Evolutionary conservation across 2,113 vertebrate genomes (phyloP).

Genomic region (Apteryx mantelli): DNA sequence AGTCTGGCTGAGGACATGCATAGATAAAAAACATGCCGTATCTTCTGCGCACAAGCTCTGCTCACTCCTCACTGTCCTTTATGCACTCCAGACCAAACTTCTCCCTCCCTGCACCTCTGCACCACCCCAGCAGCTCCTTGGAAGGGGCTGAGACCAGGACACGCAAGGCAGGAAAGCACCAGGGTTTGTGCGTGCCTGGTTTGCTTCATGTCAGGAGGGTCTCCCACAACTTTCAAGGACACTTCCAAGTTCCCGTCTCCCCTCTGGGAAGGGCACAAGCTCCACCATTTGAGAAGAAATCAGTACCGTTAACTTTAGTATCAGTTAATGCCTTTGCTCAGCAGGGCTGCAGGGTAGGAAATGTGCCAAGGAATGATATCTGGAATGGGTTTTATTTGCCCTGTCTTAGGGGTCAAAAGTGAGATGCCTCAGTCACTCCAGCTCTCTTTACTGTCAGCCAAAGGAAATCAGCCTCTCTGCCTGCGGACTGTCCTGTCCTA

Average conservation of each 20-base stretch:
- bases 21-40: too few species aligned
- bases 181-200: too few species aligned
- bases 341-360: neutral
- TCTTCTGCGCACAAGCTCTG: too few species aligned
- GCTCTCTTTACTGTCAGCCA: neutral
- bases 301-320: neutral
- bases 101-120: too few species aligned
- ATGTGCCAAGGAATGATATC: accelerated
- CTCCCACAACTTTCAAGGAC: too few species aligned
- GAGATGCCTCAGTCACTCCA: neutral
- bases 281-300: neutral
- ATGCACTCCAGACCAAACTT: too few species aligned
- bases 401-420: neutral
- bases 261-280: neutral
- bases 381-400: neutral
- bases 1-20: too few species aligned
- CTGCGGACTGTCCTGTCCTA: accelerated
- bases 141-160: too few species aligned
- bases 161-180: too few species aligned
- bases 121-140: too few species aligned
- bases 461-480: accelerated
- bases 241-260: neutral
- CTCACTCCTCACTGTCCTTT: too few species aligned
- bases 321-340: neutral
- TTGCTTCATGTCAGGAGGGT: too few species aligned